Base-by-base conservation (phyloP, 1,140 invertebrate species). In the Eubasilissa regina region DNA sequence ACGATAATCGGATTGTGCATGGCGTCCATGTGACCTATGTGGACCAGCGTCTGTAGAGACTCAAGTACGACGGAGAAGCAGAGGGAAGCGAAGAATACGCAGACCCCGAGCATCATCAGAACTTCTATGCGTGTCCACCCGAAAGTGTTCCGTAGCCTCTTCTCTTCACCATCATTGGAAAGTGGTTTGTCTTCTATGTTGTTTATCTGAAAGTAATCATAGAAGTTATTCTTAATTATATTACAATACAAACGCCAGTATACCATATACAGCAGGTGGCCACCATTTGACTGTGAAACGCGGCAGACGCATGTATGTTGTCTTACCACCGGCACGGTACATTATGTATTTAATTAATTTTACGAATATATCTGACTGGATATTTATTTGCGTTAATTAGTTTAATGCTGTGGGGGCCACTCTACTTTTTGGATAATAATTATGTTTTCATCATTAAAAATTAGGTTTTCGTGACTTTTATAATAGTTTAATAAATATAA, bases 91-190 rank as follows among this genome's bases (percentile, higher is more conserved):
- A 97, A 90, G 79, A 97, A 94, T 13, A 96, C 93, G 85, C 93
- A 95, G 51, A 94, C 95, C n/a, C 94, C 92, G 11, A 96, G 87
- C 89, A 94, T 94, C 56, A 93, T 94, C 6, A 97, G 87, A 0
- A 97, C 93, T 83, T 97, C 95, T 35, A 97, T 94, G 70, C 96
- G 91, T 0, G 95, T 95, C 96, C 96, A 98, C 0, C 96, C 96
- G 81, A 98, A 98, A 0, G 96, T 98, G 85, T 97, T 97, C 56
- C 93, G 93, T 77, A 97, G 89, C 75, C 92, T 91, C 21, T 91
- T 91, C 79, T 95, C 93, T 9, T 89, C 87, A 15, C 45, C 15
- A 45, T 17, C 47, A 8, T 35, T 66, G 13, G 58, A 48, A 7
- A 48, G n/a, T 17, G 43, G 15, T 12, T 19, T 44, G 0, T 76